Conservation (phyloP, 2,113 vertebrate species). For the human region DNA sequence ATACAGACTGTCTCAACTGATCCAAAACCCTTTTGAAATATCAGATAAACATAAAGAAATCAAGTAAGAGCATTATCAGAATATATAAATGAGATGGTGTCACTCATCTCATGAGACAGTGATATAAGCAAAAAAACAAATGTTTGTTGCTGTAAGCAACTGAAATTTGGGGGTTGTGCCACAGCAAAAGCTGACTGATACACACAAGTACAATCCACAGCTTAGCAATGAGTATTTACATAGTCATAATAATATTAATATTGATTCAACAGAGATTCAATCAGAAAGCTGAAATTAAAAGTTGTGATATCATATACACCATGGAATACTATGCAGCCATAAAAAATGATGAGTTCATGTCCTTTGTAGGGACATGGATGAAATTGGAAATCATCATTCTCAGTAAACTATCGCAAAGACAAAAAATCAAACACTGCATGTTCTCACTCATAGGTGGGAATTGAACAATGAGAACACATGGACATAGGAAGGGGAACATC, state of each 20-base stretch:
- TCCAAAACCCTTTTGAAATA: background rate
- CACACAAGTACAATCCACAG: background rate
- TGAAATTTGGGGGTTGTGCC: background rate
- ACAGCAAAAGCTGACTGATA: background rate
- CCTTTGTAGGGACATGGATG: too few species aligned
- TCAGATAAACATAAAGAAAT: background rate
- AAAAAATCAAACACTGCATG: too few species aligned
- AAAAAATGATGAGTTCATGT: too few species aligned
- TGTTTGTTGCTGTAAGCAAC: background rate
- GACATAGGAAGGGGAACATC: too few species aligned
- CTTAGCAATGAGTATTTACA: background rate
- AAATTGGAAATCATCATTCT: too few species aligned
- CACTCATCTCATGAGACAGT: background rate
- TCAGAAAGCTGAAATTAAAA: constrained; percentile 40
- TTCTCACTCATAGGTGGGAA: too few species aligned
- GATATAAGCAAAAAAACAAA: constrained; percentile 4
- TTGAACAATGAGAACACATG: too few species aligned
- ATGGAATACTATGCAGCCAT: too few species aligned
- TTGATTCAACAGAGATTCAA: background rate
- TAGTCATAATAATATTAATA: background rate
- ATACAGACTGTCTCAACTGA: background rate
- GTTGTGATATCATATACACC: background rate
- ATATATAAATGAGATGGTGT: background rate
- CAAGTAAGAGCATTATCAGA: background rate
- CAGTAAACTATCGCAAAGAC: too few species aligned